Conservation (phyloP, 1,140 invertebrate species). For the Drosophila pruinosa region DNA sequence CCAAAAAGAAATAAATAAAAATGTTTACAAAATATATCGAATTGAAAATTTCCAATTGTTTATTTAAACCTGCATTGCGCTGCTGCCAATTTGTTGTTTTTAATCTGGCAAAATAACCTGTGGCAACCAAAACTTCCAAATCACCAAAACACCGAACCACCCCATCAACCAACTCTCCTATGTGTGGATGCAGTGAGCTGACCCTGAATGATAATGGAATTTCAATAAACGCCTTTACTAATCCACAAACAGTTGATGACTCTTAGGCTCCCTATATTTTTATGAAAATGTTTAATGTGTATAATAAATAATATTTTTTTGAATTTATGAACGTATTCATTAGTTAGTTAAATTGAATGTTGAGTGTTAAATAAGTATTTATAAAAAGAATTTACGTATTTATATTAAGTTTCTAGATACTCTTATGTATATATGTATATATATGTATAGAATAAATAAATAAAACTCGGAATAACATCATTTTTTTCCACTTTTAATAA, state of each 20-base stretch:
- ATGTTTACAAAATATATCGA: constrained; percentile 4
- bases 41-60: constrained; percentile 40
- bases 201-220: constrained; percentile 73
- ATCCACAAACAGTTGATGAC: constrained; percentile 41
- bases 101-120: constrained; percentile 23
- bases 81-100: constrained; percentile 32
- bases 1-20: neutral
- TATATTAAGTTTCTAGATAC: constrained; percentile 26
- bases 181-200: constrained; percentile 69
- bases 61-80: constrained; percentile 37
- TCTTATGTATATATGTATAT: constrained; percentile 7
- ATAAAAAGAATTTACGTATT: constrained; percentile 12
- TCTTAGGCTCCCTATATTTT: constrained; percentile 1
- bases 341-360: constrained; percentile 1
- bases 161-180: constrained; percentile 13
- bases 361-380: constrained; percentile 25
- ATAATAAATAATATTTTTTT: constrained; percentile 12
- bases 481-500: neutral
- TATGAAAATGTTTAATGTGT: neutral
- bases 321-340: neutral
- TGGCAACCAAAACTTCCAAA: neutral
- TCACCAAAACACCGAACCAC: constrained; percentile 9
- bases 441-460: constrained; percentile 21
- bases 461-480: neutral
- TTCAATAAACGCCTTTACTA: constrained; percentile 58